Evolutionary conservation across 2,113 vertebrate genomes (phyloP), one percentile per base, ranked within the genome.

Genomic region (Tupaia chinensis): DNA sequence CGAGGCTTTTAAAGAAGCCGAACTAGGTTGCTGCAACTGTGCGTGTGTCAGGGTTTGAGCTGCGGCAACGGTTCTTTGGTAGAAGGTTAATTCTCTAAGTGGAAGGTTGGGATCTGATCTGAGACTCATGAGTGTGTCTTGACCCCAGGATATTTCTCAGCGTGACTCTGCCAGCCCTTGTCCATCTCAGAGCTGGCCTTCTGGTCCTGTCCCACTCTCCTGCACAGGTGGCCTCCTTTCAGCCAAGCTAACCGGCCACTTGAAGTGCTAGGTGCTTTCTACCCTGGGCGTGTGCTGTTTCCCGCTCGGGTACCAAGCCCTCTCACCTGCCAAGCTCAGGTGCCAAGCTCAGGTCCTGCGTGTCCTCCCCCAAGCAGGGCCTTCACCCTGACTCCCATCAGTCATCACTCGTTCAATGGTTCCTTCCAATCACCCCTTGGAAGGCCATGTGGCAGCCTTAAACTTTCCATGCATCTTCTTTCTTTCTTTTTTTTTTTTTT

Each of bases 181-280:
- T 61, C 27, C 9, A 7, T 7, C 7, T 8, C 4, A 12, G 27
- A 9, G n/a, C 44, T 17, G 27, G 44, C 58, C 65, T 74, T 82
- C 65, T 17, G 5, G 9, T 54, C 27, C 34, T 78, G 12, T 1
- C 15, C 23, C 10, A 7, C 5, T 1, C 34, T 53, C 5, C 0
- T 54, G 20, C 61, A 4, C 4, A 11, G 69, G 56, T 16, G 10
- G 11, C 2, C 1, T 4, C 7, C 65, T 70, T 63, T 6, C 16
- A 11, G 61, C 23, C 74, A 80, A 53, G 66, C 61, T 2, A 0
- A 25, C 15, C 0, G 20, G 56, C n/a, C 29, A 60, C 16, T 63
- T 14, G 9, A 29, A 2, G 7, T 4, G 0, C 7, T 0, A 27
- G 20, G 68, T 10, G 1, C 20, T 27, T 70, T 34, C 60, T 3